Conservation (phyloP, 2,113 vertebrate genomes). For the Burhinus oedicnemus region DNA sequence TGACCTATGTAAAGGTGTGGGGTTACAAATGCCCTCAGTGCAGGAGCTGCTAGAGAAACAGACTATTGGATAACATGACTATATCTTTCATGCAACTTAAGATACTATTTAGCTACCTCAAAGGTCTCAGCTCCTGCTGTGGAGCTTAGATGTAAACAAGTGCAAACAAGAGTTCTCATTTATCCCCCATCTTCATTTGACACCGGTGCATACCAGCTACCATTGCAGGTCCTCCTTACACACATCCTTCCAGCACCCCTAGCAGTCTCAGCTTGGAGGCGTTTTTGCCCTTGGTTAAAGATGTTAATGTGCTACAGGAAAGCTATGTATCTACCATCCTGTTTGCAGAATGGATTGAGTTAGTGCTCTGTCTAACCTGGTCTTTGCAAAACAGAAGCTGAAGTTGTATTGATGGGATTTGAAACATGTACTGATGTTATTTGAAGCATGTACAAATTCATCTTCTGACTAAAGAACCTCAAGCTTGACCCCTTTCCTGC, state of each 20-base stretch:
- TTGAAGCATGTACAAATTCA: not conserved
- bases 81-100: not conserved
- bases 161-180: not conserved
- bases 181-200: not conserved
- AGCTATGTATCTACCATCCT: fast-evolving
- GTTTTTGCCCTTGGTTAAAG: not conserved
- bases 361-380: not conserved
- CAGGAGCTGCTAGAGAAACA: not conserved
- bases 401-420: not conserved
- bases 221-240: not conserved
- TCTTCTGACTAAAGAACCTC: not conserved
- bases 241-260: not conserved
- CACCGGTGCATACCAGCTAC: fast-evolving
- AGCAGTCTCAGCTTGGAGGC: not conserved
- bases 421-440: not conserved
- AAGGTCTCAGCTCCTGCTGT: not conserved
- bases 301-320: not conserved
- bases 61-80: not conserved
- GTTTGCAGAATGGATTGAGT: not conserved
- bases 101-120: not conserved
- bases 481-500: not conserved
- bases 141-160: not conserved
- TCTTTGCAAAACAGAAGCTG: not conserved
- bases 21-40: not conserved
- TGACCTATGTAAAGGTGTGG: not conserved